Evolutionary conservation across 2,888 invertebrate species (phyloP), one percentile per base, ranked within the genome.

Genomic region (Polia nebulosa): DNA sequence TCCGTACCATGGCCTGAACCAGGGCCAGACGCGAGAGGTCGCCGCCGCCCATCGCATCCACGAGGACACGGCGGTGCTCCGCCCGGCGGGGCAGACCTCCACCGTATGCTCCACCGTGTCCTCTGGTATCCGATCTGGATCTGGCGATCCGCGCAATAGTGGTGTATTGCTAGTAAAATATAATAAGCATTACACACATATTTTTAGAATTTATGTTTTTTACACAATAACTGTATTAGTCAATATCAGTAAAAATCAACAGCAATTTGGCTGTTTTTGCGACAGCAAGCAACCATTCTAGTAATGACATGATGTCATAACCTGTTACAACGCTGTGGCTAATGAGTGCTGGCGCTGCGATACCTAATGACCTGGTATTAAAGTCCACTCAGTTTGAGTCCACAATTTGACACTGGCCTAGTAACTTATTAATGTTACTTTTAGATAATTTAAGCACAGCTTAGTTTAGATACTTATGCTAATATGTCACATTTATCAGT

Each of bases 251-350:
- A 17, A 51, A 52, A 57, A 72, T 27, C 9, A 27, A 45, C 22
- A 11, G 32, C 22, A 29, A 72, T 25, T 32, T 49, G 49, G 34
- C 27, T 15, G 22, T 5, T 34, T 15, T 49, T 49, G 36, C 44
- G 17, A 55, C 20, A 67, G 13, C 15, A n/a, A 17, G 8, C 45
- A 17, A n/a, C 39, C 8, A 34, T 32, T 56, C 22, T 32, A 58
- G 22, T 65, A 51, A 79, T 59, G 15, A 74, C 20, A 51, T 17
- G 20, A 68, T 52, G 29, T 49, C 44, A 49, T 4, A 44, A n/a
- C 29, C n/a, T 32, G 58, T 55, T 47, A 55, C 39, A 55, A 53
- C 15, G 34, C 64, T 25, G 32, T 13, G 6, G 49, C 44, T 63
- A 55, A 73, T 55, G 58, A 74, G 36, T 55, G 32, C 36, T 20